Conservation (phyloP, 2,888 invertebrate genomes). For the Habroteleia sp. region DNA sequence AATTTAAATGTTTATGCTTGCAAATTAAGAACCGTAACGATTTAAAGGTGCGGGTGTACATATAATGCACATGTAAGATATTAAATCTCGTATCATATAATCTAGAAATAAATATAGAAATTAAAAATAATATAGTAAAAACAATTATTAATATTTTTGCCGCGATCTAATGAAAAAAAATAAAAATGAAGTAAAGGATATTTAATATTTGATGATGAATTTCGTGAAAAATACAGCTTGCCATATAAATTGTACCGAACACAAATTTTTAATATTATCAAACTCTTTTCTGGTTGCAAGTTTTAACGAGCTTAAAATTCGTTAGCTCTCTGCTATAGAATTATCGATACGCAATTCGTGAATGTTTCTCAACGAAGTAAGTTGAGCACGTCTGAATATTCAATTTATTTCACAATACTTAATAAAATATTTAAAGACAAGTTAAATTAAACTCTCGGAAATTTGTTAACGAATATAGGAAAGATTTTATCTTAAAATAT, state of each 20-base stretch:
- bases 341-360: constrained; percentile 50
- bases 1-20: too few species aligned
- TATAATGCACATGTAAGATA: too few species aligned
- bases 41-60: too few species aligned
- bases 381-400: constrained; percentile 50
- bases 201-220: constrained; percentile 19
- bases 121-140: too few species aligned
- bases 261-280: constrained; percentile 38
- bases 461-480: constrained; percentile 43
- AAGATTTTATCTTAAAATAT: constrained; percentile 3
- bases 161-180: too few species aligned
- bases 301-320: constrained; percentile 59
- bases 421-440: constrained; percentile 50
- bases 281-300: constrained; percentile 45
- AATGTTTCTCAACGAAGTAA: constrained; percentile 47
- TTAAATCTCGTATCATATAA: too few species aligned
- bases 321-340: constrained; percentile 51
- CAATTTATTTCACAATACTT: constrained; percentile 59
- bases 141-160: too few species aligned
- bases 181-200: not conserved
- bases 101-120: too few species aligned
- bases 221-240: constrained; percentile 19
- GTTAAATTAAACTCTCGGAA: constrained; percentile 39
- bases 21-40: too few species aligned
- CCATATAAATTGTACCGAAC: constrained; percentile 29